These are phyloP conservation scores for Pelvicachromis taeniatus DNA, from an alignment of 2,113 vertebrate genomes.

Conservation along the genomic window DNA sequence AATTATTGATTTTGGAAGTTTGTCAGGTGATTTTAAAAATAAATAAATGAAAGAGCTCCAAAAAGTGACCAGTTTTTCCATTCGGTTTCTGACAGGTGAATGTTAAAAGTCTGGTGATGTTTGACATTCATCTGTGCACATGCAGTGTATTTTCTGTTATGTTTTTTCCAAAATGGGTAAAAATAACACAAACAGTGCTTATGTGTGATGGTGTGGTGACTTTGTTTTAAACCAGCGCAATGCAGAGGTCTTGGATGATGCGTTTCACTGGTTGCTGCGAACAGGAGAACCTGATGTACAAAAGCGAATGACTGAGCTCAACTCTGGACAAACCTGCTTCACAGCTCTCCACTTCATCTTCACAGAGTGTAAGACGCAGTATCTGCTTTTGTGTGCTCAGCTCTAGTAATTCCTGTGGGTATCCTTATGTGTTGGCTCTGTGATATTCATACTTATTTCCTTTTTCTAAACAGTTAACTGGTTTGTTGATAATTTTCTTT, in stretches of 20 bases:
- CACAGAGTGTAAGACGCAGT: constrained; percentile 79
- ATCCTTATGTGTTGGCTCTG: not conserved
- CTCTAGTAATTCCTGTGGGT: not conserved
- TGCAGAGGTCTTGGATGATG: constrained; percentile 5
- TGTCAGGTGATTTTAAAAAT: not conserved
- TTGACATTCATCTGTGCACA: no score
- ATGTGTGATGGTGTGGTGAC: not conserved
- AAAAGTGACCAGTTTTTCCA: not conserved
- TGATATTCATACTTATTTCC: not conserved
- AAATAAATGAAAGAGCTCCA: not conserved
- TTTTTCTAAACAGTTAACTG: not conserved
- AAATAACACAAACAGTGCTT: not conserved
- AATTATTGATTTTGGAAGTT: not conserved
- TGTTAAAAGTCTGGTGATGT: no score
- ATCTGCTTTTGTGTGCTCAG: not conserved
- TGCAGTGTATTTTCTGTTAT: not conserved
- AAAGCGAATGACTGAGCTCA: constrained; percentile 55
- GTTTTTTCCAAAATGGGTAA: fast-evolving
- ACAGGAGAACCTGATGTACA: constrained; percentile 58
- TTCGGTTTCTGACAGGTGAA: not conserved
- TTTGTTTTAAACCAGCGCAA: not conserved
- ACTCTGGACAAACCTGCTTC: constrained; percentile 13
- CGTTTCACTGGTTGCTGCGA: constrained; percentile 72
- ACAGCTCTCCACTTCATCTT: constrained; percentile 75
- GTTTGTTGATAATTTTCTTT: not conserved